Conservation (phyloP, 2,888 invertebrate genomes). For the Camponotus fellah region DNA sequence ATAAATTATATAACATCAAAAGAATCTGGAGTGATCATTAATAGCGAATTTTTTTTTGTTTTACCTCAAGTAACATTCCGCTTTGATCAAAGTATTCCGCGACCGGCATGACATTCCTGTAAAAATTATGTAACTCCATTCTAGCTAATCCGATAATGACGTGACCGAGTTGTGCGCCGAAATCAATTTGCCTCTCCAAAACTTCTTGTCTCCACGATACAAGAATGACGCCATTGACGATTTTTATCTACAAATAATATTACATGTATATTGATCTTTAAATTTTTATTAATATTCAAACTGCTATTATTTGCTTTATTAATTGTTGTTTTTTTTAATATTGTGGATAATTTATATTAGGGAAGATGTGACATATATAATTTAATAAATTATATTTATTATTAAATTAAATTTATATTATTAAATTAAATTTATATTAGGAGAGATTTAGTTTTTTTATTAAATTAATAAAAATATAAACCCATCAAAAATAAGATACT, state of each 20-base stretch:
- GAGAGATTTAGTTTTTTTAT: neutral
- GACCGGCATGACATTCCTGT: slow-evolving; percentile 95
- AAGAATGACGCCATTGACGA: slow-evolving; percentile 94
- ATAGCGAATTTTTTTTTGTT: neutral
- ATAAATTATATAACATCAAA: neutral
- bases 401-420: slow-evolving; percentile 1
- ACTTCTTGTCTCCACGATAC: slow-evolving; percentile 96
- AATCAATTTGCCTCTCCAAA: slow-evolving; percentile 95
- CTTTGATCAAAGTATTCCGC: slow-evolving; percentile 96
- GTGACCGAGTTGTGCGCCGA: slow-evolving; percentile 95
- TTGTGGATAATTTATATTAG: neutral
- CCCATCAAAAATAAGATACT: slow-evolving; percentile 62
- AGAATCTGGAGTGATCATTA: neutral
- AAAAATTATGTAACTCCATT: slow-evolving; percentile 96
- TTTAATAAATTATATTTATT: no score
- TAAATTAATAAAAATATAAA: neutral
- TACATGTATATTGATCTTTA: neutral
- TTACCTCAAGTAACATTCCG: slow-evolving; percentile 91
- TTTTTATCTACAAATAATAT: slow-evolving; percentile 90
- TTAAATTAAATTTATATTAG: neutral
- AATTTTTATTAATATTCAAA: neutral
- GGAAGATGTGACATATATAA: neutral
- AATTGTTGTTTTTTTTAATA: neutral
- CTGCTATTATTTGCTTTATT: no score
- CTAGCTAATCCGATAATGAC: slow-evolving; percentile 93